A percentile compares a stretch with the other conserved stretches of the same genome.
Evolutionary conservation across 2,888 invertebrate genomes (phyloP).

Genomic region (Phrixothrix hirtus): DNA sequence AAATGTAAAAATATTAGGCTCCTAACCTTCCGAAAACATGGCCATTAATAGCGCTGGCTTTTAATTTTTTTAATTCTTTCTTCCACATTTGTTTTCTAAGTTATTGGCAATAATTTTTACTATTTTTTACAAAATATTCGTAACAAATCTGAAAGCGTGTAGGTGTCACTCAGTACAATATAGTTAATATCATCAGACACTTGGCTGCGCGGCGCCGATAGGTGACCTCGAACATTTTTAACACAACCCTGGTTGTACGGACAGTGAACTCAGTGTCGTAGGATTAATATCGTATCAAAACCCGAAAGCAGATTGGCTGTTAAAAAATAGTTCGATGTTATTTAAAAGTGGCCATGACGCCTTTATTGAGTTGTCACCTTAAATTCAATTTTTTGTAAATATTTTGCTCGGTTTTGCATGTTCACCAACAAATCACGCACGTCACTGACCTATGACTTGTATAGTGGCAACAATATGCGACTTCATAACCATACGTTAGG

Average conservation of each 20-base stretch:
- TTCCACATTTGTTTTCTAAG: neutral
- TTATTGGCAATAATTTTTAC: neutral
- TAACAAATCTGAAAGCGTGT: constrained; percentile 12
- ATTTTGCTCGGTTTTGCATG: constrained; percentile 10
- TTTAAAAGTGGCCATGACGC: too few species aligned
- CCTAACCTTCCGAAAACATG: too few species aligned
- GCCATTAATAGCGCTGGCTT: too few species aligned
- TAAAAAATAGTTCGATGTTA: too few species aligned
- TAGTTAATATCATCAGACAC: constrained; percentile 27
- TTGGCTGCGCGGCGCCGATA: constrained; percentile 29
- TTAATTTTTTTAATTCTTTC: neutral
- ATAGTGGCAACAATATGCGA: constrained; percentile 18
- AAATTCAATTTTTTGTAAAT: constrained; percentile 12
- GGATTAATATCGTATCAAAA: constrained; percentile 13
- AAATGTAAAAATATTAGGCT: too few species aligned
- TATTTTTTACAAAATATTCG: constrained; percentile 1
- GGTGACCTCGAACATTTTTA: constrained; percentile 32
- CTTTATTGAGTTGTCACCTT: too few species aligned
- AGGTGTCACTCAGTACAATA: constrained; percentile 22
- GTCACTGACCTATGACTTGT: constrained; percentile 23
- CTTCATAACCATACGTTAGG: constrained; percentile 25
- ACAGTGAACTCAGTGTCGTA: constrained; percentile 26
- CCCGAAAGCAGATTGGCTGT: too few species aligned
- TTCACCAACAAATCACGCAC: constrained; percentile 10
- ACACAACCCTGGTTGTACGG: constrained; percentile 29